Evolutionary conservation across 2,113 vertebrate genomes (phyloP).

Genomic region (Prochilodus magdalenae): DNA sequence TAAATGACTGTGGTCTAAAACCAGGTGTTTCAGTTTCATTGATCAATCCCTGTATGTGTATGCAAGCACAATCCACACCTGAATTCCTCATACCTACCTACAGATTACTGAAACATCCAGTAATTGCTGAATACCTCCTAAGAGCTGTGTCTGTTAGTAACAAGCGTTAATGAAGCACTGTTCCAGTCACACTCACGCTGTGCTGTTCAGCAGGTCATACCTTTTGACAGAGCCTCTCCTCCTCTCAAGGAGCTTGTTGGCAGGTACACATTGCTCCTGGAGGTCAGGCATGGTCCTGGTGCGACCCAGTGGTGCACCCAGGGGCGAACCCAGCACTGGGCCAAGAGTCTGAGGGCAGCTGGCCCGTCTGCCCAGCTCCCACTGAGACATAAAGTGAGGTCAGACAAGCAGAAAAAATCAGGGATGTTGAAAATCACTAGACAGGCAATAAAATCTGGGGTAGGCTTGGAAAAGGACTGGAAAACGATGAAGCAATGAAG

Average conservation of each 20-base stretch:
- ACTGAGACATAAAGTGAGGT: conserved; percentile 62
- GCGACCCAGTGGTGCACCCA: conserved; percentile 57
- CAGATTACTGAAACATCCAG: too few relatives aligned
- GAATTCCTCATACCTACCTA: too few relatives aligned
- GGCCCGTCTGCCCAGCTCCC: conserved; percentile 79
- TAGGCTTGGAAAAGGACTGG: neutral
- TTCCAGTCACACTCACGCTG: neutral
- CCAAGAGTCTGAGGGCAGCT: conserved; percentile 80
- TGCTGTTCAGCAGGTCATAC: conserved; percentile 56
- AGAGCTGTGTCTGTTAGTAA: too few relatives aligned
- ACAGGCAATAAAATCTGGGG: neutral
- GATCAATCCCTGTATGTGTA: too few relatives aligned
- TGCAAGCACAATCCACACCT: too few relatives aligned
- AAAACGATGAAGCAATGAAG: neutral
- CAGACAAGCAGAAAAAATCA: neutral
- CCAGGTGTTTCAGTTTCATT: too few relatives aligned
- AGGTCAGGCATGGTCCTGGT: conserved; percentile 84
- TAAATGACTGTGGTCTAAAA: too few relatives aligned
- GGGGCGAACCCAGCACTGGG: conserved; percentile 61
- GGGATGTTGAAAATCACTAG: neutral
- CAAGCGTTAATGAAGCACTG: neutral
- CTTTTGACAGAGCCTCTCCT: conserved; percentile 81
- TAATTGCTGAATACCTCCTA: too few relatives aligned
- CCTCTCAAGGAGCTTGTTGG: conserved; percentile 71
- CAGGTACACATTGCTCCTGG: conserved; percentile 72